Base-by-base conservation (phyloP, 2,113 vertebrate species). In the Motacilla alba region DNA sequence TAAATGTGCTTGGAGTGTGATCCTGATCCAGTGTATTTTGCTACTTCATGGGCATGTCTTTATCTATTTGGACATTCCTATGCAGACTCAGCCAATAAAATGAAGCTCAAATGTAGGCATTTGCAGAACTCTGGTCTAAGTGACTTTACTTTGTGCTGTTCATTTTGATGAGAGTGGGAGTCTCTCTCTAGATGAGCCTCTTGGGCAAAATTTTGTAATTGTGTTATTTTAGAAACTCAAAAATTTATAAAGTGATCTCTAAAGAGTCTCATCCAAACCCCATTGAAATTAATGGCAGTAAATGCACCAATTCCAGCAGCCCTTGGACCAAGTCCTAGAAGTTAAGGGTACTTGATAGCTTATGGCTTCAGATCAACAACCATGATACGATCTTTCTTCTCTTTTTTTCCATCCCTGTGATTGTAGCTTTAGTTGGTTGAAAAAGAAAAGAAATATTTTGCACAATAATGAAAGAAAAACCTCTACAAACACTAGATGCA, bases 261-360 rank as follows among this genome's bases (percentile, higher is more conserved):
- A 41, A 72, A 93, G 73, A 60, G 69, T 64, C 31, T 84, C 23
- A 85, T 94, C 74, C 74, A 82, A 92, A 91, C 7, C 26, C 53
- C 85, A 94, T 60, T 94, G 92, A 90, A 93, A 93, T 91, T 91
- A 94, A 91, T 93, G 88, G 62, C 70, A 76, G 70, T 81, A 95
- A 95, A 83, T 94, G 86, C 68, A 91, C 55, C 53, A 70, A 92
- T 93, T 90, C 92, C 78, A 95, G 37, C 1, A 0, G 69, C 70
- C 87, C 72, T 92, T 94, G 93, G 87, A 92, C 55, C 52, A 39
- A 39, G 26, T 95, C 89, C 94, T 94, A 66, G 91, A 87, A 91
- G 77, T 77, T 90, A 89, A 91, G 87, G 41, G 52, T 76, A 35
- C 89, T 94, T 94, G 53, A 66, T 73, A 77, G 67, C 60, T 94